Percentiles rank a stretch among this genome's conserved stretches.
Conservation (phyloP, 2,888 invertebrate species). For the Trichogramma evanescens region DNA sequence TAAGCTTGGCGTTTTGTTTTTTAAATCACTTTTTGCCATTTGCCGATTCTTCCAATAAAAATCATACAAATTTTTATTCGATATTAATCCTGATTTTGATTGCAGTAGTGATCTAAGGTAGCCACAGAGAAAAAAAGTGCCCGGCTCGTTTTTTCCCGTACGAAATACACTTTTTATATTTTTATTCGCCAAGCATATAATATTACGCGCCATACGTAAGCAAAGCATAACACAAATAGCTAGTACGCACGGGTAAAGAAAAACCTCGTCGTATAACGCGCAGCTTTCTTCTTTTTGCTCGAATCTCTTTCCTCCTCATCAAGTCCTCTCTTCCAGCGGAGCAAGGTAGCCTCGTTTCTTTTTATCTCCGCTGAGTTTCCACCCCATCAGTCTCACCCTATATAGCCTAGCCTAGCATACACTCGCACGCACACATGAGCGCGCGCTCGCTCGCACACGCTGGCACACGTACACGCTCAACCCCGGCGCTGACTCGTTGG, state of each 20-base stretch:
- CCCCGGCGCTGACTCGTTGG: conserved; percentile 26
- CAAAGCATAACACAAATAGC: too few species aligned
- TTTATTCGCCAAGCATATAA: too few species aligned
- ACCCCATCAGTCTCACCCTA: conserved; percentile 48
- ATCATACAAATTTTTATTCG: too few species aligned
- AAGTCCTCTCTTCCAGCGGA: conserved; percentile 35
- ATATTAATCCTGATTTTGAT: too few species aligned
- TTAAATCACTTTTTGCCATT: too few species aligned
- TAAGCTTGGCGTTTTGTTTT: too few species aligned
- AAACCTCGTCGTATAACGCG: not conserved
- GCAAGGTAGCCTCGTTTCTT: conserved; percentile 45
- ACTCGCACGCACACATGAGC: conserved; percentile 22
- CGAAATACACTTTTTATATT: not conserved
- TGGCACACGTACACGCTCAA: conserved; percentile 25
- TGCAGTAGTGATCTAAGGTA: too few species aligned
- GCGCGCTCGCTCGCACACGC: conserved; percentile 25
- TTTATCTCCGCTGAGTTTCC: conserved; percentile 49
- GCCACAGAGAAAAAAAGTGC: not conserved
- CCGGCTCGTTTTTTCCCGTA: not conserved
- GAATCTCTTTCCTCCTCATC: conserved; percentile 20
- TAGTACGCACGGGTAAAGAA: too few species aligned
- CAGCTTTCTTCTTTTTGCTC: not conserved
- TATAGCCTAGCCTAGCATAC: conserved; percentile 20
- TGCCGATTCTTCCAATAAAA: too few species aligned
- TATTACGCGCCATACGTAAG: too few species aligned